Conservation (phyloP, 2,888 invertebrate species). For the Rapana venosa region DNA sequence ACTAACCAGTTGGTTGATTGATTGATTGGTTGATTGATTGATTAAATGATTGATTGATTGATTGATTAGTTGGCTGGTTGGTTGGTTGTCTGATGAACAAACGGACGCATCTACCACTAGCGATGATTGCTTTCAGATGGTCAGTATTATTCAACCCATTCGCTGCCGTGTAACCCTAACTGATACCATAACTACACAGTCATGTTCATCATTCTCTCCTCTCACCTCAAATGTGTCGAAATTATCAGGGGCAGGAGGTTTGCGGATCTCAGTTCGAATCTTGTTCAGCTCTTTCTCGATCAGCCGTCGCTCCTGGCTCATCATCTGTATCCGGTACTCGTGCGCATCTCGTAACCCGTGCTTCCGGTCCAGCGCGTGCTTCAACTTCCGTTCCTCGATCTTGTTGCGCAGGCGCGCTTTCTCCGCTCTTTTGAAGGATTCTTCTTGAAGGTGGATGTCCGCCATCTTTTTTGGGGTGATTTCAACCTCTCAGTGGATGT, state of each 20-base stretch:
- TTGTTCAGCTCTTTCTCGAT: conserved; percentile 33
- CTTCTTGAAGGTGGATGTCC: conserved; percentile 8
- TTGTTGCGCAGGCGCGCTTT: conserved; percentile 30
- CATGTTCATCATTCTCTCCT: not conserved
- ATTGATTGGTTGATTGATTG: no score
- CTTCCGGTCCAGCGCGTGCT: conserved; percentile 32
- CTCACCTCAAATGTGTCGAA: conserved; percentile 14
- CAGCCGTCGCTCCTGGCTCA: conserved; percentile 29
- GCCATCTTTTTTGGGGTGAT: conserved; percentile 12
- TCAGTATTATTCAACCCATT: no score
- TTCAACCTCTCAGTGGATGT: not conserved
- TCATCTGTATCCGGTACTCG: conserved; percentile 20
- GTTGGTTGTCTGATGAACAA: not conserved
- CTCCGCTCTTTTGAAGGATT: conserved; percentile 20
- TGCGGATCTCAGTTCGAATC: conserved; percentile 7
- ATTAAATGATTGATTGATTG: no score
- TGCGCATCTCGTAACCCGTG: conserved; percentile 27
- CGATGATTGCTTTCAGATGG: no score
- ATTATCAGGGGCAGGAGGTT: not conserved
- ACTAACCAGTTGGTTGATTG: no score
- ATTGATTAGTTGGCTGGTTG: no score
- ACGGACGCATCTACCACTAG: not conserved
- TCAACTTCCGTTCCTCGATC: conserved; percentile 15
- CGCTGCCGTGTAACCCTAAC: not conserved
- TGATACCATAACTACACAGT: not conserved